Evolutionary conservation across 1,140 invertebrate species (phyloP).

Genomic region (Ephestia elutella): DNA sequence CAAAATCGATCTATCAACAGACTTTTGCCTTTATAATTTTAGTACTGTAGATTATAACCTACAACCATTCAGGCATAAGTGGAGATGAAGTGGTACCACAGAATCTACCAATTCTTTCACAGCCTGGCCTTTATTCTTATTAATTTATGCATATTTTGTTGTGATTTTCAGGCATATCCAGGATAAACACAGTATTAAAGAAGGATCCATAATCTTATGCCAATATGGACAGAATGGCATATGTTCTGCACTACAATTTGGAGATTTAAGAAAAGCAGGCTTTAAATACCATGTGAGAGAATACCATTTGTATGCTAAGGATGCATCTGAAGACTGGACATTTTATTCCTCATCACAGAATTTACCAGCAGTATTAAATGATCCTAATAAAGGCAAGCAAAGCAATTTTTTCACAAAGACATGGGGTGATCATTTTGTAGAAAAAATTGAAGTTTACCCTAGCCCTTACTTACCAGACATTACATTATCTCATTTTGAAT

Average conservation of each 20-base stretch:
- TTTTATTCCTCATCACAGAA: constrained; percentile 92
- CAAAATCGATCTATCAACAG: no score
- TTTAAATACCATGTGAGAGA: constrained; percentile 90
- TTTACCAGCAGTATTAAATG: constrained; percentile 96
- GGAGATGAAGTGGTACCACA: no score
- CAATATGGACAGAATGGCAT: constrained; percentile 92
- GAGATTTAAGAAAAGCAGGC: constrained; percentile 91
- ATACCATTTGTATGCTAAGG: constrained; percentile 82
- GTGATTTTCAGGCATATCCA: constrained; percentile 81
- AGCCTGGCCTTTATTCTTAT: no score
- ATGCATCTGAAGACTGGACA: constrained; percentile 79
- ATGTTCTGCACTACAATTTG: constrained; percentile 88
- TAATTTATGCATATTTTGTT: no score
- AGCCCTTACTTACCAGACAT: constrained; percentile 90
- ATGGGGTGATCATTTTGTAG: constrained; percentile 97
- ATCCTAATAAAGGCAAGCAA: constrained; percentile 92
- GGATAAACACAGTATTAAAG: constrained; percentile 87
- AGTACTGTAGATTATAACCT: no score
- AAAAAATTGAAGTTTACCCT: constrained; percentile 83
- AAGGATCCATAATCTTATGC: constrained; percentile 92
- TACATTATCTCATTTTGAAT: constrained; percentile 87
- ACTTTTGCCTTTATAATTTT: no score
- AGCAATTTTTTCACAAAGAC: constrained; percentile 97
- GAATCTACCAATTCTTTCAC: no score
- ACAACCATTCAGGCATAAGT: no score